Conservation (phyloP, 2,113 vertebrate species). For the Donacobius atricapilla region DNA sequence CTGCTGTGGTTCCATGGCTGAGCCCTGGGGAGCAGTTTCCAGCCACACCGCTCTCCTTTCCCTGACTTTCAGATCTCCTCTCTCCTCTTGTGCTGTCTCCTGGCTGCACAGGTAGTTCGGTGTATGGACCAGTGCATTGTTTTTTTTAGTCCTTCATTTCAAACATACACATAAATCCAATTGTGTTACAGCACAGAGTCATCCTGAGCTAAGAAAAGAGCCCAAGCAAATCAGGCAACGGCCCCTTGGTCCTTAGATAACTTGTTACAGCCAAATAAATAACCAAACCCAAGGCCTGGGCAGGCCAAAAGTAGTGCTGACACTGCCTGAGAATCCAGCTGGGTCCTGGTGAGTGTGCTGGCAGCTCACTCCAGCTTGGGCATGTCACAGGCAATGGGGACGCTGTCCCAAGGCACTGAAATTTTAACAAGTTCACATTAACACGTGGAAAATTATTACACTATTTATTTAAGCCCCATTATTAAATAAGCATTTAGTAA, state of each 20-base stretch:
- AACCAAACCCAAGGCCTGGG: background rate
- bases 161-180: background rate
- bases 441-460: background rate
- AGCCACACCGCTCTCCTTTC: background rate
- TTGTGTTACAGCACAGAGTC: background rate
- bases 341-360: background rate
- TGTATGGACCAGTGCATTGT: accelerated
- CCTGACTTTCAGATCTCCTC: background rate
- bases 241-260: background rate
- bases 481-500: constrained; percentile 49
- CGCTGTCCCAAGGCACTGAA: background rate
- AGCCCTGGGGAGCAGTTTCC: background rate
- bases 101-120: background rate
- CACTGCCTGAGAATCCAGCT: background rate
- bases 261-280: background rate
- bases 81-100: background rate
- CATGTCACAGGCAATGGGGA: too few relatives aligned
- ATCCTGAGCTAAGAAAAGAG: background rate
- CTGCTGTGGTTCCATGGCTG: accelerated
- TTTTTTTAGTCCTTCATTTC: background rate
- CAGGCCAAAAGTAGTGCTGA: background rate
- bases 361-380: background rate
- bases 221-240: background rate
- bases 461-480: constrained; percentile 58
- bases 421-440: background rate